Evolutionary conservation across 1,140 invertebrate species (phyloP).

Genomic region (Muscidifurax raptorellus): DNA sequence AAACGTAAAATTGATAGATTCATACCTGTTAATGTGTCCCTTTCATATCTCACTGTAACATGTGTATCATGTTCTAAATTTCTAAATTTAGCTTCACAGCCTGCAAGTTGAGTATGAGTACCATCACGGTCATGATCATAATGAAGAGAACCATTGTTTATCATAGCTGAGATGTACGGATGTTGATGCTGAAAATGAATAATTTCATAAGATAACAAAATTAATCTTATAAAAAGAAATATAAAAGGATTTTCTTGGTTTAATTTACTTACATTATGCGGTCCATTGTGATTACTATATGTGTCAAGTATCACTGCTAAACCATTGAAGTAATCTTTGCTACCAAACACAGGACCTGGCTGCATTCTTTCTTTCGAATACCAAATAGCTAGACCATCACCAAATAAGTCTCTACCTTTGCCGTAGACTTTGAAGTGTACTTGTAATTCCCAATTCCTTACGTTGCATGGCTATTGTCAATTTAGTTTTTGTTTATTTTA

Average conservation of each 20-base stretch:
- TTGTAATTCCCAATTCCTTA: slow-evolving; percentile 97
- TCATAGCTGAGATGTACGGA: slow-evolving; percentile 98
- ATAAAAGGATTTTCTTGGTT: neutral
- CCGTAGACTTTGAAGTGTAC: slow-evolving; percentile 98
- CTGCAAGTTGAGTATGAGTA: slow-evolving; percentile 96
- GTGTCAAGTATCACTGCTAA: slow-evolving; percentile 97
- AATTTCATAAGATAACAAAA: slow-evolving; percentile 23
- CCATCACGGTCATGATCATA: slow-evolving; percentile 99
- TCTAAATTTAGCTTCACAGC: slow-evolving; percentile 95
- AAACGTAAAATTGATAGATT: neutral
- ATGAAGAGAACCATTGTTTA: slow-evolving; percentile 95
- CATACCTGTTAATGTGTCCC: slow-evolving; percentile 90
- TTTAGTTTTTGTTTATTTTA: slow-evolving; percentile 36
- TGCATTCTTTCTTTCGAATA: slow-evolving; percentile 94
- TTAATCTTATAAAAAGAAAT: slow-evolving; percentile 1
- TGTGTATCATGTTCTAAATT: slow-evolving; percentile 95
- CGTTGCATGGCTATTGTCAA: slow-evolving; percentile 84
- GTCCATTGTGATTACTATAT: slow-evolving; percentile 99
- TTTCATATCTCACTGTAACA: slow-evolving; percentile 93
- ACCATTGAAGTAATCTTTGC: slow-evolving; percentile 93
- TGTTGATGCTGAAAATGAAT: slow-evolving; percentile 89
- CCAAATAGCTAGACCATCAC: slow-evolving; percentile 98
- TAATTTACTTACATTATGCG: slow-evolving; percentile 89
- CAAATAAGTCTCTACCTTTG: slow-evolving; percentile 95
- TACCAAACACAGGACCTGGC: slow-evolving; percentile 95